These are phyloP conservation scores for Melanocharis versteri DNA, from an alignment of 2,113 vertebrate species.

Conservation along the genomic window DNA sequence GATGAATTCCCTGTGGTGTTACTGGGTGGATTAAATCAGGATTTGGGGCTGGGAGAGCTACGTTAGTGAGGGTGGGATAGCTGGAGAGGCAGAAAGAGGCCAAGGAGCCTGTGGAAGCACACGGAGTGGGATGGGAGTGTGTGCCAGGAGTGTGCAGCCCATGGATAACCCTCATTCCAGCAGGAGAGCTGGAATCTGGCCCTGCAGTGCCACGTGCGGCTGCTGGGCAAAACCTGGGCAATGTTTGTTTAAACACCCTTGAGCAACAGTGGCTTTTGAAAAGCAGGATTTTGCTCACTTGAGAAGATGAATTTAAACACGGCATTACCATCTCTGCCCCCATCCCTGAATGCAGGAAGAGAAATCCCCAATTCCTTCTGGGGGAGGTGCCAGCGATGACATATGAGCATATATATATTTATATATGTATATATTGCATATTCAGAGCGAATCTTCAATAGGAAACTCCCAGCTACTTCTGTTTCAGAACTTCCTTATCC, in stretches of 20 bases:
- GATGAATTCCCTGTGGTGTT: not conserved
- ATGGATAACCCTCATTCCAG: not conserved
- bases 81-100: not conserved
- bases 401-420: not conserved
- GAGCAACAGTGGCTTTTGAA: not conserved
- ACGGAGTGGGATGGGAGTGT: fast-evolving
- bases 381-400: not conserved
- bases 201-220: not conserved
- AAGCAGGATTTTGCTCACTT: not conserved
- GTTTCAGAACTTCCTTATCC: not conserved
- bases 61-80: fast-evolving
- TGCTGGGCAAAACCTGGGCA: not conserved
- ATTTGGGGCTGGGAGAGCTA: not conserved
- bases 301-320: not conserved
- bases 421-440: too few relatives aligned
- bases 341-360: not conserved
- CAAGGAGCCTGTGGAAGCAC: not conserved
- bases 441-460: not conserved
- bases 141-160: too few relatives aligned
- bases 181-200: not conserved
- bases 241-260: not conserved
- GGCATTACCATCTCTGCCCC: not conserved
- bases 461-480: not conserved
- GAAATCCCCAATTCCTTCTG: fast-evolving
- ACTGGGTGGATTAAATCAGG: not conserved